A percentile compares a stretch with the other conserved stretches of the same genome.
Evolutionary conservation across 2,113 vertebrate genomes (phyloP).

Genomic region (Lasiurus borealis): DNA sequence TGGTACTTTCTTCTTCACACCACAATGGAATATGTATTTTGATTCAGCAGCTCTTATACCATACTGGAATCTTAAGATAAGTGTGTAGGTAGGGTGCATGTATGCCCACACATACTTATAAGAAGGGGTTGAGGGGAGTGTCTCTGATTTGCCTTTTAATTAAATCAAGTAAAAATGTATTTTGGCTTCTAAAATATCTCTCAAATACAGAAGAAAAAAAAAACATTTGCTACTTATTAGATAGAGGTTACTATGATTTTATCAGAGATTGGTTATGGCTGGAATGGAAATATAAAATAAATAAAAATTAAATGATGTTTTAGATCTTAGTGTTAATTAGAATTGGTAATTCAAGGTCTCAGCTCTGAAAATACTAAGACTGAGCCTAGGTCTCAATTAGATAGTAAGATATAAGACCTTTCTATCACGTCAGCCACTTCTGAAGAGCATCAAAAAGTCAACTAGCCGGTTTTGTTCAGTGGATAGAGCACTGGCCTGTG

Average conservation of each 20-base stretch:
- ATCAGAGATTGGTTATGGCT: not conserved
- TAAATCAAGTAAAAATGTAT: slow-evolving; percentile 3
- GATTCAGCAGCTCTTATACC: not conserved
- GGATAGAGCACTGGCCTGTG: too few species aligned
- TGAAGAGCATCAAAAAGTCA: not conserved
- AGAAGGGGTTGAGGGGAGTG: not conserved
- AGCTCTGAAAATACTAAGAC: not conserved
- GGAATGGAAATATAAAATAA: not conserved
- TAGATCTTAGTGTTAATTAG: not conserved
- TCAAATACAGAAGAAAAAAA: not conserved
- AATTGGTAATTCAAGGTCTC: not conserved
- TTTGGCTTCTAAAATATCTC: not conserved
- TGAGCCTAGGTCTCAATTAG: not conserved
- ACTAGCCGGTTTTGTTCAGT: too few species aligned
- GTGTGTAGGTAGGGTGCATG: not conserved
- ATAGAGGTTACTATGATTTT: slow-evolving; percentile 15
- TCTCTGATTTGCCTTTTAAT: not conserved
- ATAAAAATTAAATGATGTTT: slow-evolving; percentile 4
- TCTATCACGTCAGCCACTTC: not conserved
- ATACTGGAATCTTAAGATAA: not conserved
- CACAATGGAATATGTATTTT: not conserved
- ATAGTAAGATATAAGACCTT: not conserved
- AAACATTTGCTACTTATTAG: slow-evolving; percentile 1
- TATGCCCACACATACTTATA: not conserved
- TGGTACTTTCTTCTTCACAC: slow-evolving; percentile 47